A percentile compares a stretch with the other conserved stretches of the same genome.
Evolutionary conservation across 2,113 vertebrate genomes (phyloP).

Genomic region (Dipodomys merriami): DNA sequence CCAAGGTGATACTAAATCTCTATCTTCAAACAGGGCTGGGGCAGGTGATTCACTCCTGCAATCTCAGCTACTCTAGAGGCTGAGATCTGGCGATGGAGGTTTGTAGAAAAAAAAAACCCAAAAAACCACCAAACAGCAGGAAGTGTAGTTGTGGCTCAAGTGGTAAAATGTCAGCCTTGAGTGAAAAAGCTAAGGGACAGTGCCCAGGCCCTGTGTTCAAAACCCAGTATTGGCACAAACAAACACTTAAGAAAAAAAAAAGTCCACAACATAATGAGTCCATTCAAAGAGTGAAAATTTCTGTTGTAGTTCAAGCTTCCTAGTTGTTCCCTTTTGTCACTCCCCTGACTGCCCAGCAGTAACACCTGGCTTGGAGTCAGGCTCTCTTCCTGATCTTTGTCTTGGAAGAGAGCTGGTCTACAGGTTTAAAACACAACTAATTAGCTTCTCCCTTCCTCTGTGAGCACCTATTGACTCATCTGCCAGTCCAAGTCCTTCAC

Average conservation of each 20-base stretch:
- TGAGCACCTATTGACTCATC: background rate
- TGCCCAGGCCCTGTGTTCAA: no score
- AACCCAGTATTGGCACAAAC: no score
- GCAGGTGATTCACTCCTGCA: no score
- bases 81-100: no score
- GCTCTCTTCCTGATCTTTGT: background rate
- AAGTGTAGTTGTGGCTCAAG: no score
- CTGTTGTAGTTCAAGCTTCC: background rate
- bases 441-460: background rate
- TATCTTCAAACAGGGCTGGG: background rate
- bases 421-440: background rate
- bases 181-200: no score
- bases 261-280: background rate
- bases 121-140: no score
- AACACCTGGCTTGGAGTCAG: background rate
- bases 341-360: background rate
- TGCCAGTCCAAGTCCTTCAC: background rate
- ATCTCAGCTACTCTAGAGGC: no score
- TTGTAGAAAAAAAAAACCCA: no score
- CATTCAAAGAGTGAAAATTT: background rate
- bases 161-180: no score
- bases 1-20: background rate
- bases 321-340: background rate
- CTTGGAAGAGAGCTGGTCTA: background rate
- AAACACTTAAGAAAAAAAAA: no score